Conservation (phyloP, 1,140 invertebrate genomes). For the Ceratosolen fusciceps region DNA sequence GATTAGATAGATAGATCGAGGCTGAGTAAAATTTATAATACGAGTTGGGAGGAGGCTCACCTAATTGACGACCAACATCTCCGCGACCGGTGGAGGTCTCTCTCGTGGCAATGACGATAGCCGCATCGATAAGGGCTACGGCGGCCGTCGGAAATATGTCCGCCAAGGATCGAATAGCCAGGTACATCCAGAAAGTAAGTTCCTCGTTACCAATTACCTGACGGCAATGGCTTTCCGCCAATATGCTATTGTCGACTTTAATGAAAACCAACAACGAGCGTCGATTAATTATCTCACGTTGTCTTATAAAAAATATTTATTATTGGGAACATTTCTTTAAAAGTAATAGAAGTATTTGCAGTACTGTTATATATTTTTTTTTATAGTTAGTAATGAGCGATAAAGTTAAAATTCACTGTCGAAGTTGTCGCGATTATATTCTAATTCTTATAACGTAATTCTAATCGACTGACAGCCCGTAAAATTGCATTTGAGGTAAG, state of each 20-base stretch:
- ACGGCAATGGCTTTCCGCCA: slow-evolving; percentile 77
- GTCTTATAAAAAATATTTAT: too few species aligned
- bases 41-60: not conserved
- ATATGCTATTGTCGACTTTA: slow-evolving; percentile 69
- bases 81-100: slow-evolving; percentile 84
- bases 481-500: too few species aligned
- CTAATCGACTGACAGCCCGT: too few species aligned
- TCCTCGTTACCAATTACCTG: slow-evolving; percentile 75
- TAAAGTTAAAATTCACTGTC: too few species aligned
- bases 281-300: not conserved
- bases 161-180: slow-evolving; percentile 78
- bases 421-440: too few species aligned
- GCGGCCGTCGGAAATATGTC: slow-evolving; percentile 84
- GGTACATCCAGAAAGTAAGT: slow-evolving; percentile 80
- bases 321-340: too few species aligned
- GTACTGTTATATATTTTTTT: too few species aligned
- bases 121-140: slow-evolving; percentile 80
- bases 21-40: too few species aligned
- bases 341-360: too few species aligned
- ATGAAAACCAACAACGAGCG: not conserved
- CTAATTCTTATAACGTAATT: too few species aligned
- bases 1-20: too few species aligned
- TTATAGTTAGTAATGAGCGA: too few species aligned
- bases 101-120: slow-evolving; percentile 83
- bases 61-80: slow-evolving; percentile 85